phyloP scores from a whole-genome alignment of 2,113 vertebrate genomes.

The Pedetes capensis region DNA sequence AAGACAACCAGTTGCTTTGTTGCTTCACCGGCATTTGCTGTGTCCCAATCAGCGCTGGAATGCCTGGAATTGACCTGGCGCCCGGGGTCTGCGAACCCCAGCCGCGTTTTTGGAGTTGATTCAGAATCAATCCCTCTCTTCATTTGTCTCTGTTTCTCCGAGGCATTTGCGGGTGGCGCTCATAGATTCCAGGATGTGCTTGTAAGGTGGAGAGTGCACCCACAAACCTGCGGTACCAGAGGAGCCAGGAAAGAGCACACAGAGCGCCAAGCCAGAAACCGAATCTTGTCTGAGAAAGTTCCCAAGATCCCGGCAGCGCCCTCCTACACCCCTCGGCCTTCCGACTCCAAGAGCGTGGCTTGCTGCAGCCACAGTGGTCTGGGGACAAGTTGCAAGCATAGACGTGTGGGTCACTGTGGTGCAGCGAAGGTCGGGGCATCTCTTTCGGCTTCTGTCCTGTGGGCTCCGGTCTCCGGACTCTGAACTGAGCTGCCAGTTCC shows the following conservation, averaged over 20 bases:
- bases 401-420: fast-evolving
- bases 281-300: background rate
- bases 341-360: too few relatives aligned
- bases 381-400: fast-evolving
- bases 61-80: fast-evolving
- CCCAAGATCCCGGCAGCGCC: background rate
- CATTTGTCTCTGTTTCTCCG: background rate
- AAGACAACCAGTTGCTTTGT: background rate
- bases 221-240: background rate
- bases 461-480: background rate
- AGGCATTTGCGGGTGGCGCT: background rate
- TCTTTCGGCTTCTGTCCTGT: fast-evolving
- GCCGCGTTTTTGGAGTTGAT: background rate
- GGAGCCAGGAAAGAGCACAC: background rate
- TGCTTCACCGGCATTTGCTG: background rate
- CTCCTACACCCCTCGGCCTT: too few relatives aligned
- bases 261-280: background rate
- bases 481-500: fast-evolving
- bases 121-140: background rate
- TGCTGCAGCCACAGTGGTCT: fast-evolving
- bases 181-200: background rate
- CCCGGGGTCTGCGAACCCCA: background rate
- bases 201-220: fast-evolving
- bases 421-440: fast-evolving
- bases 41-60: background rate